Base-by-base conservation (phyloP, 2,888 invertebrate species). In the Poecilus cupreus region DNA sequence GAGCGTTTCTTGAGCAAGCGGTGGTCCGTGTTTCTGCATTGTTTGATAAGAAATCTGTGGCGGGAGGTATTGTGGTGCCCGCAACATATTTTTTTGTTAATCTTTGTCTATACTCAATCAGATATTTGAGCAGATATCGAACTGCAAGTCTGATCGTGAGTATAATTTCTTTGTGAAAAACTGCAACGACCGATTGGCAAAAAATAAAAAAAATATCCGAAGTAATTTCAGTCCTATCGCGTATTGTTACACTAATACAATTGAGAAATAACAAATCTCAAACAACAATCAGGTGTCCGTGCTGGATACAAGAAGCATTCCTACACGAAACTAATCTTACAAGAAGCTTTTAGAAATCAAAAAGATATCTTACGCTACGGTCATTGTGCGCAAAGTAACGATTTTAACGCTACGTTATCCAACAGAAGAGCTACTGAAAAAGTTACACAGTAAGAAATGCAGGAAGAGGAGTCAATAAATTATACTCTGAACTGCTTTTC, bases 281-380 rank as follows among this genome's bases (percentile, higher is more conserved):
- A 20, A 22, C 54, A 54, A 54, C 54, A 26, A 60, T 68, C 64
- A 68, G 64, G 64, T 68, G 64, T 37, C 32, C 64, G 37, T 68
- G 37, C 37, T 16, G 37, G 2, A 32, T 72, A 70, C 22, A 75
- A 51, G 51, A 49, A 51, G 26, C 75, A 75, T 75, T 51, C 75
- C 75, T 8, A 51, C 75, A 75, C 75, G 75, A 75, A 75, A 51
- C 75, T 51, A 75, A 75, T 75, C 75, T 51, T 72, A 72, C 72
- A 72, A 68, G 72, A 72, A 72, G 49, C 72, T 72, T 72, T 72
- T 46, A 43, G 72, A 72, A 75, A 75, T 51, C 49, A 75, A 51
- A 75, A 75, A 49, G 26, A 13, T 51, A 72, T 39, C 46, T 72
- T 37, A 32, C 51, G 26, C 49, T 16, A 75, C 32, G 49, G 51